Evolutionary conservation across 2,888 invertebrate species (phyloP).

Genomic region (Leptinotarsa rubiginosa): DNA sequence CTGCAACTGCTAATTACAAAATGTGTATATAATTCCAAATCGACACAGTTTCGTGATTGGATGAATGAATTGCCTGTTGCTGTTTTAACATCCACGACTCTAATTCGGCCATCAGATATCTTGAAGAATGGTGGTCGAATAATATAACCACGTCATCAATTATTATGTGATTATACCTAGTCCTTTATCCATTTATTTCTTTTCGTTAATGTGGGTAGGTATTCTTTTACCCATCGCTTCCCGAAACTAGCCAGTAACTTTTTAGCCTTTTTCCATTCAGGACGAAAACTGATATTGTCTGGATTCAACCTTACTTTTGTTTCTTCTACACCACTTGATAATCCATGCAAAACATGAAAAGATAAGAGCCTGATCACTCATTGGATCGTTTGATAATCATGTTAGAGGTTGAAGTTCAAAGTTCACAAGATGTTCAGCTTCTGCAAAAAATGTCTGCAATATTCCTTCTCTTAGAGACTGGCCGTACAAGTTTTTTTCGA

Average conservation of each 20-base stretch:
- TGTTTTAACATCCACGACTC: no score
- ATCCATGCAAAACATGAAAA: neutral
- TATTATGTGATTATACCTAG: no score
- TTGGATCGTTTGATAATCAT: slow-evolving; percentile 6
- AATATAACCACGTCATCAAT: no score
- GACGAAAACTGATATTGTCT: neutral
- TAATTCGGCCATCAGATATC: slow-evolving; percentile 51
- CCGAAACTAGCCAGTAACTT: neutral
- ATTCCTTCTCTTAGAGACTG: slow-evolving; percentile 16
- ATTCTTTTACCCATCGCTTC: slow-evolving; percentile 60
- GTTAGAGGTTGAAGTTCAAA: neutral
- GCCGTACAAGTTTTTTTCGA: no score
- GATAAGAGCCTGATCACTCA: slow-evolving; percentile 4
- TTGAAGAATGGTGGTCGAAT: no score
- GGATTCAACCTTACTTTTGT: neutral
- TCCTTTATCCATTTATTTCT: no score
- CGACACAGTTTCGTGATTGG: no score
- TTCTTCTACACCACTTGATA: neutral
- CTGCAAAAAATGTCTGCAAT: slow-evolving; percentile 1
- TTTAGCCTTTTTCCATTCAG: slow-evolving; percentile 5
- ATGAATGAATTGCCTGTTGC: no score
- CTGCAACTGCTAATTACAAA: no score
- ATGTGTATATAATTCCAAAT: no score
- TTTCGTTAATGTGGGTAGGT: neutral
- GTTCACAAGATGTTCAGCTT: neutral